Evolutionary conservation across 1,140 invertebrate species (phyloP), one percentile per base, ranked within the genome.

Genomic region (Aethina tumida): DNA sequence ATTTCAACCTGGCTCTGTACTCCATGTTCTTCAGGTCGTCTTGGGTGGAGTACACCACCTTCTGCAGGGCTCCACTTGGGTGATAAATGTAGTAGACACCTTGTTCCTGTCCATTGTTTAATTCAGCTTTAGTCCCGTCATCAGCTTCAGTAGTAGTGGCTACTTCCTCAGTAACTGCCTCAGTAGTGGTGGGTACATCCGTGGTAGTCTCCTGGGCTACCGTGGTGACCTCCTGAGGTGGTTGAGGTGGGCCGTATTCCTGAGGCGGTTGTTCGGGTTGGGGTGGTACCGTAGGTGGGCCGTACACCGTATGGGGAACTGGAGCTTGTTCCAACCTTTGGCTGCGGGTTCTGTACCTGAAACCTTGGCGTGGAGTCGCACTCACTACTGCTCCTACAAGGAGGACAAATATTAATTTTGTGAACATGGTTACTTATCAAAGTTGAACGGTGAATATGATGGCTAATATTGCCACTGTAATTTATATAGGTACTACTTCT

Each of bases 21-120:
- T 62, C 67, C 67, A 67, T 69, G 2, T 65, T 63, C 30, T 64
- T 63, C 20, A 60, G 34, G 45, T 70, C 59, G 35, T 68, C 57
- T 2, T 56, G 59, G 25, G 65, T 68, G 6, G 66, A 49, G 43
- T 69, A 71, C 10, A 58, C 58, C 6, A 70, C 63, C 12, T 62
- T 62, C 32, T 70, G 69, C 2, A 70, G 53, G 16, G 63, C 55
- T 6, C 68, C 68, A 43, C 66, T 63, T 4, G 69, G 69, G 41
- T 70, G 59, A 5, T 67, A 67, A 3, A 71, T 51, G 45, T 67
- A 70, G 49, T 71, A 71, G 15, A 69, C 60, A 7, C 70, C 70
- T 24, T 56, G 8, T n/a, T 32, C 30, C 13, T 6, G 8, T 35
- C 31, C 31, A 20, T 19, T 10, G 27, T 19, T 32, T 15, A 26